Evolutionary conservation across 2,113 vertebrate genomes (phyloP), one percentile per base, ranked within the genome.

Genomic region (Martes martes): DNA sequence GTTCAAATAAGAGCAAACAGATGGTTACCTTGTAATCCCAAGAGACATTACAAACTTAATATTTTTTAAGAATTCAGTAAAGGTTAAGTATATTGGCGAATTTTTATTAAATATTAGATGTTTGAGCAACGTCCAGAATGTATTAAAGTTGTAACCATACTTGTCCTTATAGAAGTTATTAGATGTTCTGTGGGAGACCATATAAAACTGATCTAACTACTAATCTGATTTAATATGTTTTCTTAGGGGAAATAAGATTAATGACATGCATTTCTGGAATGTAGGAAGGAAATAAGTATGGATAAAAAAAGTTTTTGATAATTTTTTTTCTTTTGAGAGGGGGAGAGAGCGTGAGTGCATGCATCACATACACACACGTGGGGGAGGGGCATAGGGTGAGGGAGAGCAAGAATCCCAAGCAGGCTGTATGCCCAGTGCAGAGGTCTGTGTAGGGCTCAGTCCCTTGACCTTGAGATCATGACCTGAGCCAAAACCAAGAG

Each of bases 181-280:
- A 73, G 57, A 45, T 90, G 28, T 81, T 95, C 59, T 92, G 26
- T 55, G 28, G 52, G 57, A 91, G 67, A 84, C 16, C 83, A 78
- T 74, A 28, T 71, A 83, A 83, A 31, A 69, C 55, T 88, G 26
- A 39, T 81, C 16, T 18, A 59, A 82, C 86, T 91, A 79, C 39
- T 81, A 89, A 26, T 94, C 24, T 91, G 36, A 87, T 59, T 90
- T 16, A 79, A 1, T 84, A 26, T 52, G 67, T 92, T 78, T 89
- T 76, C 45, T 76, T 94, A 61, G 10, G 52, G 69, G 31, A 91
- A 89, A 63, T 89, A 11, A 92, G 57, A 73, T 97, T 92, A n/a
- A 61, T 94, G 65, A 57, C 42, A 59, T 59, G 7, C 33, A 69
- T 85, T 89, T 94, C 61, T 94, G 21, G 21, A 93, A 91, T 21